Conservation (phyloP, 2,113 vertebrate genomes). For the Mesoclemmys tuberculata region DNA sequence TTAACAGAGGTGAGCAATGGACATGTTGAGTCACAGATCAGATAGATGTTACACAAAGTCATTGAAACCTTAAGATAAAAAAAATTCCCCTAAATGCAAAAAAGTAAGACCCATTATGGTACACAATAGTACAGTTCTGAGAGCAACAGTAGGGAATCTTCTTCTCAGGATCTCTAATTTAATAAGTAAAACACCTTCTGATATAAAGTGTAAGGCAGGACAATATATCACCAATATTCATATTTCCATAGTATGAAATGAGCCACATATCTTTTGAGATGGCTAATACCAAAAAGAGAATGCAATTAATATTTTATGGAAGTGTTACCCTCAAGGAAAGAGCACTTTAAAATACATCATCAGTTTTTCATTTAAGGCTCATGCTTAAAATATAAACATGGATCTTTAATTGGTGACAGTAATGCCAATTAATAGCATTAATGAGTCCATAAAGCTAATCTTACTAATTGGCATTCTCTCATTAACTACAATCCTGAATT, state of each 20-base stretch:
- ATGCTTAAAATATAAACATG: not conserved
- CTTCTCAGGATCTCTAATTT: not conserved
- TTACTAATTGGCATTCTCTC: not conserved
- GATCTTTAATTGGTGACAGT: not conserved
- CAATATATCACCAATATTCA: not conserved
- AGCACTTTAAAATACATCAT: not conserved
- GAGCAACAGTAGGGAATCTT: not conserved
- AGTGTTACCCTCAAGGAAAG: not conserved
- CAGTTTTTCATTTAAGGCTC: not conserved
- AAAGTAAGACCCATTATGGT: not conserved
- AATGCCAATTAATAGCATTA: not conserved
- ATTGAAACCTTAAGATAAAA: not conserved
- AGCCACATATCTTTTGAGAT: not conserved
- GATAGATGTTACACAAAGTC: not conserved
- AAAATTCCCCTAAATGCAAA: not conserved
- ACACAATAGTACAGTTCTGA: not conserved
- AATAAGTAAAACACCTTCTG: not conserved
- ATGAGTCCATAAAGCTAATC: not conserved
- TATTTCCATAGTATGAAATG: not conserved
- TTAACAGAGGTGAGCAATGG: not conserved
- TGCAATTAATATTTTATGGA: not conserved
- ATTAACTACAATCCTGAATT: not conserved
- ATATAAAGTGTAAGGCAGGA: not conserved
- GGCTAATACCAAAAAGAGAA: not conserved
- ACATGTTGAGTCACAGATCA: not conserved